Evolutionary conservation across 2,797 vertebrate genomes (phyloP), one percentile per base, ranked within the genome.

Genomic region (Hemitrygon akajei): DNA sequence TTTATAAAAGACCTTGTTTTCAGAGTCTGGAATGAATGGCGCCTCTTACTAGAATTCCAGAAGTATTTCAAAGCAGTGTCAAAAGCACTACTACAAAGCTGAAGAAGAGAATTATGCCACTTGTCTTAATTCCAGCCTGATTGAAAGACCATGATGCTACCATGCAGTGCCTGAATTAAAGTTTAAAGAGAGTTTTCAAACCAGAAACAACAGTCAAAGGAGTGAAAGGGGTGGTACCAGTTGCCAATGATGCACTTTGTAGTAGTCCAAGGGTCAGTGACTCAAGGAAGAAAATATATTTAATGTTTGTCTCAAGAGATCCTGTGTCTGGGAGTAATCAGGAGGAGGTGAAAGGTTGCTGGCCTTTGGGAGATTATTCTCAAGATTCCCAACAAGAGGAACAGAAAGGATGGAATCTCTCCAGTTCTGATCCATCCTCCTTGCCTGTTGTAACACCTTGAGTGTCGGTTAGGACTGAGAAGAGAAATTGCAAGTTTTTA

Each of bases 161-260:
- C 86, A 66, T 89, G 86, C 86, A 66, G 34, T 66, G 86, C 60
- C 86, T 89, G 86, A 89, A 63, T 89, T 89, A 66, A 89, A 66
- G n/a, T 89, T 89, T 66, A 89, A 89, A 89, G 86, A 89, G 86
- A 69, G 86, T 89, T 89, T 66, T 89, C 86, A 89, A 89, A 89
- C 60, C n/a, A 89, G 60, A 89, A 89, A 89, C 60, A 75, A 92
- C 69, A 73, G 40, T 92, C 71, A 92, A 9, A 75, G 37, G 91
- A 92, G 91, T 47, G 71, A 92, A 56, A 30, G 69, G 69, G 71
- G 69, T 73, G 69, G 37, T 92, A 56, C 40, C 91, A 92, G 91
- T 75, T 40, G 27, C 69, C 91, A 92, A 56, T 92, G 27, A 92
- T 92, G 60, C 86, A 89, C 86, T 89, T 89, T 93, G 66, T 75